phyloP scores from a whole-genome alignment of 2,888 invertebrate genomes.

The Tupiocoris notatus region DNA sequence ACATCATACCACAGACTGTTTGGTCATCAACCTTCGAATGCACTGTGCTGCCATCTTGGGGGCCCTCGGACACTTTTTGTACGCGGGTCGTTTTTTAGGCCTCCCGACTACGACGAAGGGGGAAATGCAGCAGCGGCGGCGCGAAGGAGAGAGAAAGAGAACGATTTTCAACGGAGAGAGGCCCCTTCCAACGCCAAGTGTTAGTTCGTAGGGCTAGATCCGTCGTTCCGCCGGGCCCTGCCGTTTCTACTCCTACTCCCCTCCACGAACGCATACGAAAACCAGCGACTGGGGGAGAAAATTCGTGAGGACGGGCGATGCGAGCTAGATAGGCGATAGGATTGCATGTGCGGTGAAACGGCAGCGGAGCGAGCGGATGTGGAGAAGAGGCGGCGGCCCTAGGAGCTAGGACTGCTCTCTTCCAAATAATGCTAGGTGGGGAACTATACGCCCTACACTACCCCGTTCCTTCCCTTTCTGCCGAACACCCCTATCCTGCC shows the following conservation, averaged over 20 bases:
- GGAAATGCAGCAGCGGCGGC: slow-evolving; percentile 28
- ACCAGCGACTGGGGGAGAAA: not conserved
- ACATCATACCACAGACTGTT: slow-evolving; percentile 40
- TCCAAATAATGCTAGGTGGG: not conserved
- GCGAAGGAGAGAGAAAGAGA: not conserved
- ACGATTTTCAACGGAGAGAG: not conserved
- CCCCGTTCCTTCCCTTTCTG: not conserved
- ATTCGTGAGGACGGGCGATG: not conserved
- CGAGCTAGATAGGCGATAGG: not conserved
- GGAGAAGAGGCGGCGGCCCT: not conserved
- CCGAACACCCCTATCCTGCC: not conserved
- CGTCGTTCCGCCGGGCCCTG: not conserved
- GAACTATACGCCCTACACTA: not conserved
- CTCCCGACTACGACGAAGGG: slow-evolving; percentile 10
- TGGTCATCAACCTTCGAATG: slow-evolving; percentile 43
- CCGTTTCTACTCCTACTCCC: not conserved
- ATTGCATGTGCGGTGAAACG: not conserved
- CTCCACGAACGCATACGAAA: too few relatives aligned
- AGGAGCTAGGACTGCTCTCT: not conserved
- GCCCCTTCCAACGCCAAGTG: not conserved
- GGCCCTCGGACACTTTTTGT: slow-evolving; percentile 42
- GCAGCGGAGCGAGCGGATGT: not conserved
- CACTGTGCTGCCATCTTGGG: slow-evolving; percentile 43
- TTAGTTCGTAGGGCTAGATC: not conserved
- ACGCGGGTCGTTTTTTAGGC: slow-evolving; percentile 39